phyloP scores from a whole-genome alignment of 1,140 invertebrate genomes.

The Plodia interpunctella region DNA sequence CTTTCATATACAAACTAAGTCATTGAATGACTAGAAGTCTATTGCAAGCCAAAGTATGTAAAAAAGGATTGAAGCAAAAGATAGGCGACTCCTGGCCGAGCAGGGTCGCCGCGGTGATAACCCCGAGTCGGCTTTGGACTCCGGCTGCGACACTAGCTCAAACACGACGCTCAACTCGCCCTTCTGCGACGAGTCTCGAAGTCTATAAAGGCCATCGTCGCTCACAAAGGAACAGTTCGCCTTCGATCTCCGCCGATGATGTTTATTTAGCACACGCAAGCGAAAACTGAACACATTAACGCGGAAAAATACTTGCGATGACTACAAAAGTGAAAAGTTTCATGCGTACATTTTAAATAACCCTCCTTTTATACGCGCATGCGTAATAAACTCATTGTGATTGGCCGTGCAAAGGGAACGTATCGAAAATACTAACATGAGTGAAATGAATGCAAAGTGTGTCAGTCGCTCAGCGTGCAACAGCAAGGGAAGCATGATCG shows the following conservation, averaged over 20 bases:
- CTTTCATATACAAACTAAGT: too few relatives aligned
- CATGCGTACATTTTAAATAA: constrained; percentile 44
- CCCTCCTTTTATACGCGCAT: constrained; percentile 56
- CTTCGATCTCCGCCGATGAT: constrained; percentile 64
- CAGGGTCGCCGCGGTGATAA: constrained; percentile 48
- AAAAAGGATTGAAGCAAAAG: background rate
- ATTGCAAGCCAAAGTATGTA: background rate
- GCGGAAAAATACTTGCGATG: constrained; percentile 37
- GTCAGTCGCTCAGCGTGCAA: constrained; percentile 67
- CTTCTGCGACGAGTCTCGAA: constrained; percentile 52
- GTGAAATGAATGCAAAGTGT: constrained; percentile 45
- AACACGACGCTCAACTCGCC: constrained; percentile 52
- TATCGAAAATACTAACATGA: constrained; percentile 52
- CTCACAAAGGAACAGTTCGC: constrained; percentile 62
- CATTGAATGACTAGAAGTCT: too few relatives aligned
- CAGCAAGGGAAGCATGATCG: constrained; percentile 87
- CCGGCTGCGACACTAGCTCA: constrained; percentile 37
- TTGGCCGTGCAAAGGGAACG: constrained; percentile 51
- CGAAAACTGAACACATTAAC: constrained; percentile 17
- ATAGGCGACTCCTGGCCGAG: constrained; percentile 31
- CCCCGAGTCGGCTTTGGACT: constrained; percentile 48
- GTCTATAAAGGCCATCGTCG: constrained; percentile 66
- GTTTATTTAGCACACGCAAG: constrained; percentile 37
- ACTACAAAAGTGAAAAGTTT: constrained; percentile 36
- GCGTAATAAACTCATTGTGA: constrained; percentile 51